Evolutionary conservation across 2,888 invertebrate species (phyloP).

Genomic region (Pristionchus exspectatus): DNA sequence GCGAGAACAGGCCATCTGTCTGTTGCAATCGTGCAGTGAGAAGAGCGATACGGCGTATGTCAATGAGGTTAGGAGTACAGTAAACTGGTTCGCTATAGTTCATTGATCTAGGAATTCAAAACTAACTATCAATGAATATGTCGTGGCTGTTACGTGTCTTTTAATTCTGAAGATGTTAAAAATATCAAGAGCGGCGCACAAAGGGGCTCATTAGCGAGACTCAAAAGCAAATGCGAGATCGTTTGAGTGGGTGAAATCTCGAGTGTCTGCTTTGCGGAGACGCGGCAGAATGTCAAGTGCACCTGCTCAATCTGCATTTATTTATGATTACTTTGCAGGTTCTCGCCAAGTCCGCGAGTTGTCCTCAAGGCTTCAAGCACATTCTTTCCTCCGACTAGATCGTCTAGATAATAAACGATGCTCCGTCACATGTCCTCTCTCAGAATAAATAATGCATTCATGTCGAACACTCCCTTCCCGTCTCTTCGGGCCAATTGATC

Average conservation of each 20-base stretch:
- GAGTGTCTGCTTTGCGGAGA: not conserved
- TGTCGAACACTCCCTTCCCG: not conserved
- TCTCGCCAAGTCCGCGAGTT: constrained; percentile 71
- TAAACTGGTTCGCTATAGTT: too few relatives aligned
- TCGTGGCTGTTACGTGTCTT: not conserved
- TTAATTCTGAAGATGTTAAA: not conserved
- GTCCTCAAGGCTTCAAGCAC: constrained; percentile 73
- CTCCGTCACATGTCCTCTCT: constrained; percentile 4
- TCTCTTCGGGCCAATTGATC: constrained; percentile 37
- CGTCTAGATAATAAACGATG: constrained; percentile 15
- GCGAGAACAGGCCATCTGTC: constrained; percentile 75
- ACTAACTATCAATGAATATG: too few relatives aligned
- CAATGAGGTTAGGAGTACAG: constrained; percentile 62
- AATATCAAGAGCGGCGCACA: not conserved
- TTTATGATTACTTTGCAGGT: constrained; percentile 60
- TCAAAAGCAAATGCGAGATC: not conserved
- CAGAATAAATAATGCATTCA: constrained; percentile 36
- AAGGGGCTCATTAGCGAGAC: not conserved
- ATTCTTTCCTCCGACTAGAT: constrained; percentile 60
- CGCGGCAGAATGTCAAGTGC: not conserved
- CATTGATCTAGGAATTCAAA: too few relatives aligned
- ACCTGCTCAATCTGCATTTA: not conserved
- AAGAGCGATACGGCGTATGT: constrained; percentile 68
- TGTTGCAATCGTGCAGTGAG: constrained; percentile 74
- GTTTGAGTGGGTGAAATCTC: not conserved